A percentile compares a stretch with the other conserved stretches of the same genome.
phyloP scores from a whole-genome alignment of 2,888 invertebrate genomes.

The Macrophya annulata region DNA sequence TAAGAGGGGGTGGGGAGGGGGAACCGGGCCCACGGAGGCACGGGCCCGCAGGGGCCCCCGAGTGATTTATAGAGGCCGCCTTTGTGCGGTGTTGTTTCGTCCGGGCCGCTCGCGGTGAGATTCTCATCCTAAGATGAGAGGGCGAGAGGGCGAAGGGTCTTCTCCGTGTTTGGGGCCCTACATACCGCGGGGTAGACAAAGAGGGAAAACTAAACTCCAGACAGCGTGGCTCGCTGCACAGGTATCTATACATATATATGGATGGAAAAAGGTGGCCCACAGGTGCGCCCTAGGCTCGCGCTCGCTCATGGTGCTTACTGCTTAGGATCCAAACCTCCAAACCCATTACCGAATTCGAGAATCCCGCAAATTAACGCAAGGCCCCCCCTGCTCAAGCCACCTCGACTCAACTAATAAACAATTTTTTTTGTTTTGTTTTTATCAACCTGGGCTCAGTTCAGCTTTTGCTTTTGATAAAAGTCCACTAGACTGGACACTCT shows the following conservation, averaged over 20 bases:
- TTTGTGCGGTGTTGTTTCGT: conserved; percentile 62
- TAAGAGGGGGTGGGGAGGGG: conserved; percentile 16
- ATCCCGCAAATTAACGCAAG: conserved; percentile 59
- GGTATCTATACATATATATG: neutral
- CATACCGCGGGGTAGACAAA: conserved; percentile 60
- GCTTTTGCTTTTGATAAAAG: neutral
- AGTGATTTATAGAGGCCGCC: conserved; percentile 60
- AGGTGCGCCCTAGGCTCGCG: conserved; percentile 63
- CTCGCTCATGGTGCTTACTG: conserved; percentile 49
- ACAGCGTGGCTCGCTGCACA: conserved; percentile 67
- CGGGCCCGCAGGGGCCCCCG: conserved; percentile 51
- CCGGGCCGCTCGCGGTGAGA: conserved; percentile 50
- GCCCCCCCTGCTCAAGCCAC: neutral
- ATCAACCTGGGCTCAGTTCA: neutral
- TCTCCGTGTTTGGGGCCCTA: conserved; percentile 52
- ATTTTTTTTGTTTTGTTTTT: neutral
- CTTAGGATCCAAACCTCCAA: conserved; percentile 55
- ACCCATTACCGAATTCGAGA: conserved; percentile 66
- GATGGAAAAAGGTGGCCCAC: conserved; percentile 60
- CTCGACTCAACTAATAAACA: conserved; percentile 26
- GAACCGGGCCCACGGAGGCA: conserved; percentile 52
- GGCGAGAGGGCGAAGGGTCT: conserved; percentile 55
- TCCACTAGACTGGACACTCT: neutral
- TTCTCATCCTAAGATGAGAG: conserved; percentile 56
- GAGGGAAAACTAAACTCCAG: conserved; percentile 62